phyloP scores from a whole-genome alignment of 2,113 vertebrate genomes.

The Marcusenius ussheri region DNA sequence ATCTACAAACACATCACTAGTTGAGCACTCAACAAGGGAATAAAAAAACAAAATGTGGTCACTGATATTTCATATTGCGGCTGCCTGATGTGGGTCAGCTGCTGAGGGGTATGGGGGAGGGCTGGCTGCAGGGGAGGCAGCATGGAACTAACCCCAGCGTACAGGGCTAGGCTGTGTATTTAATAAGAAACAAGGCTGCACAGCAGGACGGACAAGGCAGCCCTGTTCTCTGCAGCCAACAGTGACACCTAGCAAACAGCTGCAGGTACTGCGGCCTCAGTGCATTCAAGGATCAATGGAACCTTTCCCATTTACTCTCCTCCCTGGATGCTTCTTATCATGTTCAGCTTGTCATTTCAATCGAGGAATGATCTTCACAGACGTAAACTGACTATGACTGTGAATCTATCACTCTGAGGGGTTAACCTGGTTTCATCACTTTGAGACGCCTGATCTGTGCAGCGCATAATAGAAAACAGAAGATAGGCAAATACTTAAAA shows the following conservation, averaged over 20 bases:
- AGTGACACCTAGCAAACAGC: background rate
- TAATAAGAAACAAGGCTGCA: no score
- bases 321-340: background rate
- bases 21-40: background rate
- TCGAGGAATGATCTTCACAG: background rate
- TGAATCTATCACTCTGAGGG: background rate
- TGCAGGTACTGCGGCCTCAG: background rate
- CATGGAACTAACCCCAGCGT: background rate
- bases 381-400: background rate
- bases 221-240: background rate
- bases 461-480: background rate
- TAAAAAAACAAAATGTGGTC: background rate
- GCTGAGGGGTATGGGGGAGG: background rate
- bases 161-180: background rate
- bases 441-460: background rate
- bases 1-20: background rate
- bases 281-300: background rate
- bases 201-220: background rate
- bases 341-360: background rate
- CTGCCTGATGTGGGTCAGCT: slow-evolving; percentile 1
- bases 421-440: background rate
- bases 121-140: background rate
- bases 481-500: background rate
- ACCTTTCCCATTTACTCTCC: background rate
- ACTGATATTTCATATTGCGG: background rate